Conservation (phyloP, 2,797 vertebrate genomes). For the Masticophis lateralis region DNA sequence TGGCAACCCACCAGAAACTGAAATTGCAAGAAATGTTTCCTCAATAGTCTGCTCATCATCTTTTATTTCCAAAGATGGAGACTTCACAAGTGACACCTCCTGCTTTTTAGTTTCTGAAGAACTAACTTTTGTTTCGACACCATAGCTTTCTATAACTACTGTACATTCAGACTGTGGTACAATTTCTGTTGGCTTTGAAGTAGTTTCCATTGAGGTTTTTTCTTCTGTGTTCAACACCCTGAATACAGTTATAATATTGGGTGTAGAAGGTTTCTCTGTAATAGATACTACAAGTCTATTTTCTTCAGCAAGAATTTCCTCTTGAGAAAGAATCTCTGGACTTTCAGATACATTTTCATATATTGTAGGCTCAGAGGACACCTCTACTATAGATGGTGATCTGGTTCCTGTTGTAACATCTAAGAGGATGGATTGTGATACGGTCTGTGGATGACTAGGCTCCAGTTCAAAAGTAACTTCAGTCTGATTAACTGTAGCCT, state of each 20-base stretch:
- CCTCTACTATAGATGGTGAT: conserved; percentile 72
- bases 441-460: conserved; percentile 83
- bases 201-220: conserved; percentile 62
- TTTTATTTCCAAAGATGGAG: conserved; percentile 64
- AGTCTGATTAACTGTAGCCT: conserved; percentile 59
- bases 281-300: conserved; percentile 53
- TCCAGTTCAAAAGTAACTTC: conserved; percentile 79
- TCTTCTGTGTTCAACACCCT: conserved; percentile 60
- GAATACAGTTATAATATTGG: conserved; percentile 55
- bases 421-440: conserved; percentile 78
- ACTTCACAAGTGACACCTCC: conserved; percentile 49
- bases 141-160: conserved; percentile 18
- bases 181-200: conserved; percentile 74
- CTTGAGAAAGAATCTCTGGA: conserved; percentile 44
- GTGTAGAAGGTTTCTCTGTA: conserved; percentile 61
- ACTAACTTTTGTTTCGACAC: conserved; percentile 58
- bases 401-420: conserved; percentile 72
- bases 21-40: conserved; percentile 78
- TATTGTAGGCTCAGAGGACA: conserved; percentile 63
- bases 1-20: conserved; percentile 71
- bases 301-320: conserved; percentile 62
- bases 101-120: conserved; percentile 63
- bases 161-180: conserved; percentile 74
- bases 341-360: conserved; percentile 61
- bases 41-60: conserved; percentile 81